phyloP scores from a whole-genome alignment of 1,140 invertebrate genomes.

The Linepithema humile region DNA sequence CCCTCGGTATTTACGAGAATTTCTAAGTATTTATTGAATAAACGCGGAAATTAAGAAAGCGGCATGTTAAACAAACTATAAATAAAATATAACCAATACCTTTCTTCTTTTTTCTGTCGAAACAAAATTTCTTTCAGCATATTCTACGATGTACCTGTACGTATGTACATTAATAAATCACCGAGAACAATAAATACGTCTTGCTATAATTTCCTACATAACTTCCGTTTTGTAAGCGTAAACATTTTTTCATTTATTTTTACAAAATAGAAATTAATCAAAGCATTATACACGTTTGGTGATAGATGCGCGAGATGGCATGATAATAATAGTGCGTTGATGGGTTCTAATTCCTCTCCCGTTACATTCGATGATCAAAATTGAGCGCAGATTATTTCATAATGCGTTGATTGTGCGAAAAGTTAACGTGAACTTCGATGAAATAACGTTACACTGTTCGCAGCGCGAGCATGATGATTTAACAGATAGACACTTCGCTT shows the following conservation, averaged over 20 bases:
- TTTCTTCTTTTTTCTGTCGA: neutral
- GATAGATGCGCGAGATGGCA: neutral
- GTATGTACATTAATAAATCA: neutral
- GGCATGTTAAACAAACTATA: neutral
- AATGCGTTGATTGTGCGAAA: conserved; percentile 60
- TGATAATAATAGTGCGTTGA: conserved; percentile 27
- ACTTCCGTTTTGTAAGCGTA: no score
- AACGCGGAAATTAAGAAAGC: conserved; percentile 5
- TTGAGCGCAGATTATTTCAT: conserved; percentile 61
- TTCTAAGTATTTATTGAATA: neutral
- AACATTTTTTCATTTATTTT: neutral
- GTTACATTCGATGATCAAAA: conserved; percentile 65
- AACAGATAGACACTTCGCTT: neutral
- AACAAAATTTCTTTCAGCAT: neutral
- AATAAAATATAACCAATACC: neutral
- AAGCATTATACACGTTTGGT: neutral
- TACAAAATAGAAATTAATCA: no score
- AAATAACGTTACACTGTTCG: neutral
- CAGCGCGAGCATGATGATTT: neutral
- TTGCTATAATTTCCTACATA: neutral
- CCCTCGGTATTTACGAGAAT: conserved; percentile 10
- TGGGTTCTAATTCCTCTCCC: conserved; percentile 59
- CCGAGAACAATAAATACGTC: neutral
- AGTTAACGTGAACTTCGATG: conserved; percentile 21
- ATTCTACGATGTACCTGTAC: neutral